Evolutionary conservation across 2,888 invertebrate genomes (phyloP).

Genomic region (Epinotia nisella): DNA sequence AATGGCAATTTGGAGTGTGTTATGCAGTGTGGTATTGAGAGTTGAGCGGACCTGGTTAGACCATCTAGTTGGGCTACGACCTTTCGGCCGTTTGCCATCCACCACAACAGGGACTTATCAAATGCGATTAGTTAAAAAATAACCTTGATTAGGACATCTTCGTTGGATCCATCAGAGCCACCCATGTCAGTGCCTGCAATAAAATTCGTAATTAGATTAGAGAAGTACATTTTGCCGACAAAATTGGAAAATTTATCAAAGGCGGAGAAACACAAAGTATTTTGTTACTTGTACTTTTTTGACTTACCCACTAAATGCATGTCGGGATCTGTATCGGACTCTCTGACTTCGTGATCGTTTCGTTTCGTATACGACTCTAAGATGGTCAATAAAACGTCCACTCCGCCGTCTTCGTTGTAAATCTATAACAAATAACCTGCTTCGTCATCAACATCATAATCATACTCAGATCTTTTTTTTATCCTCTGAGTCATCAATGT

Average conservation of each 20-base stretch:
- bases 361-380: constrained; percentile 80
- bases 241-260: too few species aligned
- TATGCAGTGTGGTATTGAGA: too few species aligned
- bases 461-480: too few species aligned
- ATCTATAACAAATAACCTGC: constrained; percentile 70
- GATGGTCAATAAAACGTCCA: constrained; percentile 80
- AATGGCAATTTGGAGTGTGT: too few species aligned
- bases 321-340: constrained; percentile 67
- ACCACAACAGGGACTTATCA: too few species aligned
- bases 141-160: constrained; percentile 89
- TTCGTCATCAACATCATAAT: too few species aligned
- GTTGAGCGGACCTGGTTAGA: too few species aligned
- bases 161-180: constrained; percentile 83
- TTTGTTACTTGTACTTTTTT: background rate
- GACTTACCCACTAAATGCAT: constrained; percentile 69
- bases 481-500: too few species aligned
- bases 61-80: too few species aligned
- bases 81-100: too few species aligned
- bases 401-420: constrained; percentile 76
- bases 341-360: constrained; percentile 61
- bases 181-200: constrained; percentile 75
- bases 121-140: background rate
- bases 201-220: constrained; percentile 22
- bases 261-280: too few species aligned
- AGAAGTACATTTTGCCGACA: too few species aligned